Evolutionary conservation across 1,140 invertebrate species (phyloP), one percentile per base, ranked within the genome.

Genomic region (Zaprionus gabonicus): DNA sequence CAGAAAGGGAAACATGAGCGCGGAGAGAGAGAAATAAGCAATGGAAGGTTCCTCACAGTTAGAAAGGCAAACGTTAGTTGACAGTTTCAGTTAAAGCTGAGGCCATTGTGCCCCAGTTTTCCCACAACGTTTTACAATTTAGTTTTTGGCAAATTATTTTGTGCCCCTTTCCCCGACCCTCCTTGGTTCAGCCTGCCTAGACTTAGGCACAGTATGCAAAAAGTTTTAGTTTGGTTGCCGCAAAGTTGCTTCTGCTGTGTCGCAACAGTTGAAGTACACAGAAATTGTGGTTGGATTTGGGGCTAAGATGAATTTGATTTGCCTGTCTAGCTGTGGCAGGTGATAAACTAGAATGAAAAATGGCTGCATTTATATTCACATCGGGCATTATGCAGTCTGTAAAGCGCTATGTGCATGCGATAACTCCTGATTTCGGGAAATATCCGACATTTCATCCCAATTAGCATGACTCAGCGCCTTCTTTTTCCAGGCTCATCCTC

Each of bases 141-240:
- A 63, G 74, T 76, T 76, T 56, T 70, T 67, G 74, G 74, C 57
- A 67, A 76, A 76, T 76, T 73, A 76, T 76, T 67, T 67, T 76
- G 70, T 62, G 64, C 4, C 17, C 49, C 46, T 38, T 17, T 25
- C 23, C 13, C 10, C 1, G 4, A 9, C 12, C 20, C 34, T 23
- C 46, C 3, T 17, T 68, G 28, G 17, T n/a, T 10, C 12, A 7
- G 15, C 12, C 31, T 20, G 62, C 15, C 28, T 62, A 36, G 65
- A 69, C 38, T 62, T 41, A 27, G 28, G 25, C 55, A 17, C 17
- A 56, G 56, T 56, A 51, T 72, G 62, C 63, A 38, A 77, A 77
- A 77, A 44, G 36, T 38, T 38, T 38, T 12, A 2, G 12, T 76
- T 76, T 36, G 41, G n/a, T 58, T 77, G 58, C 36, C 70, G 15